Conservation (phyloP, 2,888 invertebrate genomes). For the Dicyrtoma fusca region DNA sequence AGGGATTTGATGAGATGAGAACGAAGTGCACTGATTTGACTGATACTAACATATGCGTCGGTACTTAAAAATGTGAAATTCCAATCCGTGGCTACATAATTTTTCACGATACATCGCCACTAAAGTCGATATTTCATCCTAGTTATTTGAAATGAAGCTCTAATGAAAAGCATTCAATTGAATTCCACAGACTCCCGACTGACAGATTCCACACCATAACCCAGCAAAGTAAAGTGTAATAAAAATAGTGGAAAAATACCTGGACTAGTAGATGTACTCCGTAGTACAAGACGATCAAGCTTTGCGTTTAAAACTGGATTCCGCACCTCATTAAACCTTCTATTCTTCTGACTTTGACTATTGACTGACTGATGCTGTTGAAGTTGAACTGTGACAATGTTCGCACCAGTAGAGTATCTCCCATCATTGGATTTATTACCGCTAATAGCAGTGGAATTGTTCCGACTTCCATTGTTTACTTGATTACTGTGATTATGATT, state of each 20-base stretch:
- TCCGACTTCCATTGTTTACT: conserved; percentile 7
- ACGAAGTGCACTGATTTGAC: no score
- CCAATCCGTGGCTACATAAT: no score
- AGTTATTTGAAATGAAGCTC: no score
- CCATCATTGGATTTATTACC: not conserved
- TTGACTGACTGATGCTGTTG: not conserved
- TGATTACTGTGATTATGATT: not conserved
- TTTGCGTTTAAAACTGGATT: conserved; percentile 17
- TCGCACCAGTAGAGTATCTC: not conserved
- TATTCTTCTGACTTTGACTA: not conserved
- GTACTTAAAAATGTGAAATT: no score
- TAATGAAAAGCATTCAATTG: no score
- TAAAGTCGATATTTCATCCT: no score
- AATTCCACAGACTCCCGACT: no score
- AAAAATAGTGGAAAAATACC: conserved; percentile 26
- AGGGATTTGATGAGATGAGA: no score
- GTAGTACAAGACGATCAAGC: conserved; percentile 6
- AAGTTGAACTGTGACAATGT: not conserved
- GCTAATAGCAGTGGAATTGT: not conserved
- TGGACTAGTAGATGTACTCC: conserved; percentile 36
- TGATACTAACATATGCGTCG: no score
- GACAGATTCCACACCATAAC: no score
- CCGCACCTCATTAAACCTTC: conserved; percentile 18
- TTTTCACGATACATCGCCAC: no score
- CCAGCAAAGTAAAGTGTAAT: no score